Percentiles rank a stretch among this genome's conserved stretches.
Evolutionary conservation across 2,113 vertebrate genomes (phyloP).

Genomic region (Buteo buteo): DNA sequence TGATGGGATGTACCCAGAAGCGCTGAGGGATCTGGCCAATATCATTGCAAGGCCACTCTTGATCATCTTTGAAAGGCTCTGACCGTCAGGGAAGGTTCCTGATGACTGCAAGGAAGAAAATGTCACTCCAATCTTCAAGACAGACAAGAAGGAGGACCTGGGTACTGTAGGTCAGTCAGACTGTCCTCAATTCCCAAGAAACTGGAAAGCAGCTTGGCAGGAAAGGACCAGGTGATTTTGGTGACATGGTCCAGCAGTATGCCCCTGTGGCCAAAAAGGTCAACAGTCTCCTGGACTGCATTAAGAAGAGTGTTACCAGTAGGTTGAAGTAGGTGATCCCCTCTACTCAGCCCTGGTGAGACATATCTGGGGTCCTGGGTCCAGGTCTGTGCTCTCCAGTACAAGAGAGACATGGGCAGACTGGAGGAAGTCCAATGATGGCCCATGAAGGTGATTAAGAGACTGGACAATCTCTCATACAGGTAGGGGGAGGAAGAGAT

Average conservation of each 20-base stretch:
- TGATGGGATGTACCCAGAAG: background rate
- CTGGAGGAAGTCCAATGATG: background rate
- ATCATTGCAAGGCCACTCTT: background rate
- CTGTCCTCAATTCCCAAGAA: background rate
- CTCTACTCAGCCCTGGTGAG: background rate
- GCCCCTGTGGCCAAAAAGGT: background rate
- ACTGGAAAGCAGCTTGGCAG: background rate
- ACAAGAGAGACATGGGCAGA: background rate
- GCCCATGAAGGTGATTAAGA: background rate
- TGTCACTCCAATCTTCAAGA: background rate
- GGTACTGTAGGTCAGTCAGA: background rate
- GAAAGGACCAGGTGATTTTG: background rate
- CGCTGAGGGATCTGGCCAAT: background rate
- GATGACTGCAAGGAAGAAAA: background rate
- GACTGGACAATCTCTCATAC: background rate
- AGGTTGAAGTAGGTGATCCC: background rate
- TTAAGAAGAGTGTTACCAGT: background rate
- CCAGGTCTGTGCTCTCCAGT: background rate
- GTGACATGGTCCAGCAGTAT: background rate
- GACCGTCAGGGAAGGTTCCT: background rate
- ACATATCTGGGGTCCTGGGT: background rate
- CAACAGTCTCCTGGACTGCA: background rate
- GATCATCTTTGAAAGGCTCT: background rate
- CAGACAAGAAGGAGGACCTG: background rate
- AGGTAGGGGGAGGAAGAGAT: background rate